Conservation (phyloP, 2,888 invertebrate species). For the Agonopterix heracliana region DNA sequence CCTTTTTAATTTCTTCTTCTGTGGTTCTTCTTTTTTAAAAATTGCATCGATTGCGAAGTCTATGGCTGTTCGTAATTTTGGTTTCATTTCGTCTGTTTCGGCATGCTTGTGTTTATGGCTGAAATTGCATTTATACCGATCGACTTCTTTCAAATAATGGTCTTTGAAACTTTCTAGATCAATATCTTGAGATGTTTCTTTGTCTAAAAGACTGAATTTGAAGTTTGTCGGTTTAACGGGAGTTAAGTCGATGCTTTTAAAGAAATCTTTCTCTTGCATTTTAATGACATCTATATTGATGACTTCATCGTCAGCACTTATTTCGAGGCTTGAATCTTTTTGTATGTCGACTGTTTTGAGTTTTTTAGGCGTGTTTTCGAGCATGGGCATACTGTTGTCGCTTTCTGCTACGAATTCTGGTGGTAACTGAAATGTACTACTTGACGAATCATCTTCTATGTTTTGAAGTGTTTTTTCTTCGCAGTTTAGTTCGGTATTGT, state of each 20-base stretch:
- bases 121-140: conserved; percentile 19
- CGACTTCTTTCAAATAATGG: conserved; percentile 47
- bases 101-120: conserved; percentile 10
- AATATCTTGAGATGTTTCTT: conserved; percentile 34
- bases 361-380: conserved; percentile 35
- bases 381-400: conserved; percentile 18
- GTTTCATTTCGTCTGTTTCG: not conserved
- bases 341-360: conserved; percentile 38
- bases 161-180: conserved; percentile 55
- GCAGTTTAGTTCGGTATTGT: not conserved
- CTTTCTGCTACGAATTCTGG: conserved; percentile 31
- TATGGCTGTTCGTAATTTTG: conserved; percentile 16
- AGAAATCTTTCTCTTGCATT: conserved; percentile 19
- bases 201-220: conserved; percentile 39
- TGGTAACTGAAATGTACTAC: conserved; percentile 26
- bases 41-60: conserved; percentile 24
- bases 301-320: conserved; percentile 39
- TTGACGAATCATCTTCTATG: conserved; percentile 18
- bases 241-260: conserved; percentile 15
- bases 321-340: conserved; percentile 48
- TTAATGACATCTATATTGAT: conserved; percentile 41
- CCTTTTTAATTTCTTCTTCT: not conserved
- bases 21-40: conserved; percentile 4
- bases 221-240: conserved; percentile 25
- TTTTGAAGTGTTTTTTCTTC: not conserved